These are phyloP conservation scores for Charadrius vociferus DNA, from an alignment of 2,113 vertebrate species.

Conservation along the genomic window DNA sequence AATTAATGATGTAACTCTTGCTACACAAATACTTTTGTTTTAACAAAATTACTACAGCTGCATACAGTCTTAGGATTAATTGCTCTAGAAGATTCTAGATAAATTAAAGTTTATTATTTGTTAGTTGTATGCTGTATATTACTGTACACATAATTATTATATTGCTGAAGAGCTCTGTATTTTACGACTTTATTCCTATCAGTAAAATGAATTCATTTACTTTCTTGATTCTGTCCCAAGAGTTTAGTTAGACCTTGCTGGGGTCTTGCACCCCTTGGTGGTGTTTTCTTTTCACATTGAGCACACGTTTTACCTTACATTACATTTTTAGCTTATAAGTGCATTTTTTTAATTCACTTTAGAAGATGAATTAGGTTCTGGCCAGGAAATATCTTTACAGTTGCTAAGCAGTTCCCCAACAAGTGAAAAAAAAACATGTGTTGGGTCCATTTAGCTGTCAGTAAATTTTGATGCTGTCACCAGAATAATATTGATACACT, in stretches of 20 bases:
- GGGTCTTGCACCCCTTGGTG: not conserved
- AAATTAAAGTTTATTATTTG: not conserved
- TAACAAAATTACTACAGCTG: not conserved
- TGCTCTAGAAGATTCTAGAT: not conserved
- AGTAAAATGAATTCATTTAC: not conserved
- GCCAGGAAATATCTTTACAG: not conserved
- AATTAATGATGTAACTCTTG: not conserved
- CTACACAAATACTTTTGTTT: not conserved
- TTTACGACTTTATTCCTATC: not conserved
- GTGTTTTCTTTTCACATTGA: not conserved
- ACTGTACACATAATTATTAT: not conserved
- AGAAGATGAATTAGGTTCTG: not conserved
- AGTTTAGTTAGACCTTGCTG: not conserved
- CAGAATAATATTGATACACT: not conserved
- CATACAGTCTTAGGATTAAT: not conserved
- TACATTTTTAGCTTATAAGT: not conserved
- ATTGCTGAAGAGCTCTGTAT: not conserved
- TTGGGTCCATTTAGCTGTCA: constrained; percentile 33
- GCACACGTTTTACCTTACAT: not conserved
- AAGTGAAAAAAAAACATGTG: not conserved
- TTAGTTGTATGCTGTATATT: not conserved
- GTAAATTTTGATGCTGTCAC: constrained; percentile 16
- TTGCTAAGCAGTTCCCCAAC: not conserved
- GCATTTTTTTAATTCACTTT: not conserved
- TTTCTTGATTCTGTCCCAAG: not conserved